Conservation (phyloP, 2,113 vertebrate genomes). For the Acanthisitta chloris region DNA sequence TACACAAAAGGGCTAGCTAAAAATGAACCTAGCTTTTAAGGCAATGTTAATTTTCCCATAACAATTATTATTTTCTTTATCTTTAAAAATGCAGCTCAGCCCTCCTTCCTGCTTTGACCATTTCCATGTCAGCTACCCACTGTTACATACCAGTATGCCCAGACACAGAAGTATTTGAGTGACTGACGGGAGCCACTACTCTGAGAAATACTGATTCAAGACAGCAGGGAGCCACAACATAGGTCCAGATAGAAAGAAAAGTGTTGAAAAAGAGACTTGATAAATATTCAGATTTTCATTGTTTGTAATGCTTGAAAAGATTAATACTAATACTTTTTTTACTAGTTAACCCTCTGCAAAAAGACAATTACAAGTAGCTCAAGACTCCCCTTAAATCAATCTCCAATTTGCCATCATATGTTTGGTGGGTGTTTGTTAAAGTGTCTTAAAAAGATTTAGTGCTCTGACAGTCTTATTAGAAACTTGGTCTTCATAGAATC, state of each 20-base stretch:
- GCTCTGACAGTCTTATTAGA: background rate
- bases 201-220: background rate
- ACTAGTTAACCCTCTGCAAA: background rate
- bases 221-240: background rate
- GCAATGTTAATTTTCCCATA: background rate
- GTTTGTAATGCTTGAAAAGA: background rate
- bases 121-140: background rate
- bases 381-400: background rate
- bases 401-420: background rate
- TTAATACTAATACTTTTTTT: background rate
- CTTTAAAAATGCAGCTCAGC: background rate
- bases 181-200: background rate
- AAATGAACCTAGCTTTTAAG: background rate
- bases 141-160: background rate
- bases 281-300: background rate
- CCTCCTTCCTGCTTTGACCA: background rate
- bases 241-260: background rate
- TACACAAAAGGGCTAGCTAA: background rate
- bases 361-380: background rate
- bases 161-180: background rate
- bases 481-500: background rate
- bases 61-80: background rate
- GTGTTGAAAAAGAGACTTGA: background rate
- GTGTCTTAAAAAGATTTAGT: background rate
- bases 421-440: background rate